Base-by-base conservation (phyloP, 2,888 invertebrate species). In the Laothoe populi region DNA sequence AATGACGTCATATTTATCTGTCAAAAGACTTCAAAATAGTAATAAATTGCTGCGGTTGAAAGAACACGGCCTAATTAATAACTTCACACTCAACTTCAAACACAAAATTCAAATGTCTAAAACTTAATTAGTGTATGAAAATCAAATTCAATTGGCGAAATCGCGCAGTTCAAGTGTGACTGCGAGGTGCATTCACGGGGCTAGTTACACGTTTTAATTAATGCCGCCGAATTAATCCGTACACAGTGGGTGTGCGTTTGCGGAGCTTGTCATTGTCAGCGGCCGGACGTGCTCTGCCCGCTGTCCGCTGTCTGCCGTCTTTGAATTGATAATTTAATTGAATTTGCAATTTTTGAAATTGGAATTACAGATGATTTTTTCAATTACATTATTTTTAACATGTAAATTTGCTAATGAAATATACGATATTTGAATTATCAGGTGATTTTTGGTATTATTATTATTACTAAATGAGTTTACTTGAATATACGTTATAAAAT, bases 191-290 rank as follows among this genome's bases (percentile, higher is more conserved):
- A 70, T 73, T 72, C 66, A 70, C 69, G 66, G 64, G 66, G 67
- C 59, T 58, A 59, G 67, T 66, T 74, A 69, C 69, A 73, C 73
- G 71, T 73, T 78, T 83, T 82, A 82, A 82, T 83, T 81, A 84
- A 79, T 77, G 77, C 75, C 73, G 69, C 69, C 64, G 75, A 73
- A 77, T 80, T 81, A 81, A 81, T 76, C 74, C 74, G 70, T 38
- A 58, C 57, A 58, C 57, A 38, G 38, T 16, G 68, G 63, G 76
- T 53, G 75, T 76, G 75, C 74, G 79, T 76, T 77, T 78, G 70
- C 77, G 70, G 74, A 71, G 76, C 72, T 69, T 77, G 81, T 81
- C 81, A 35, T 53, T 53, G 53, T 53, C 53, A 53, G 53, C 53
- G 35, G 19, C 31, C 53, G 53, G 53, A 53, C 53, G 53, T 53